These are phyloP conservation scores for Poeciliopsis paucimaculata DNA, from an alignment of 2,797 vertebrate species.

Conservation along the genomic window DNA sequence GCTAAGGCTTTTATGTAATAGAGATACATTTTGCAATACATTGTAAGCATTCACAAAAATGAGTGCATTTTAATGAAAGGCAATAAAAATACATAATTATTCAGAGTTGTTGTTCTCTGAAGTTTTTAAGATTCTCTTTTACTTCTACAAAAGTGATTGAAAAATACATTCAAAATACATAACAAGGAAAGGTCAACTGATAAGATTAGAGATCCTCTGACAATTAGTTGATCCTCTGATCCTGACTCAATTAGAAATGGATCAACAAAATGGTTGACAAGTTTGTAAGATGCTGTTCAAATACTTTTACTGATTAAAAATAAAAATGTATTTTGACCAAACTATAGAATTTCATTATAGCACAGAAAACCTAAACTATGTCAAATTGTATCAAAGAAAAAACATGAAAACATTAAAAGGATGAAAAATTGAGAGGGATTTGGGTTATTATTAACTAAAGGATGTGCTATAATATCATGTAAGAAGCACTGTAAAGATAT, in stretches of 20 bases:
- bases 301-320: background rate
- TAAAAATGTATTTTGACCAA: too few species aligned
- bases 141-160: background rate
- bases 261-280: too few species aligned
- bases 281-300: too few species aligned
- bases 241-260: too few species aligned
- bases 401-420: background rate
- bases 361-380: background rate
- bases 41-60: background rate
- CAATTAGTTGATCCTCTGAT: too few species aligned
- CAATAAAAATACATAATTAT: background rate
- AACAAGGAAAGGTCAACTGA: too few species aligned
- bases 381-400: background rate
- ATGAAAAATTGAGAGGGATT: background rate
- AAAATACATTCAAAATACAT: background rate
- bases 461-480: background rate
- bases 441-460: background rate
- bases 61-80: background rate
- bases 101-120: background rate
- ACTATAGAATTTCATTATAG: too few species aligned
- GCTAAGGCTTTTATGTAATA: background rate
- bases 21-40: background rate
- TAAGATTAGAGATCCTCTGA: too few species aligned
- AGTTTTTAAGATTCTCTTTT: background rate
- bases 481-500: background rate